phyloP scores from a whole-genome alignment of 2,113 vertebrate genomes.

The Lutjanus erythropterus region DNA sequence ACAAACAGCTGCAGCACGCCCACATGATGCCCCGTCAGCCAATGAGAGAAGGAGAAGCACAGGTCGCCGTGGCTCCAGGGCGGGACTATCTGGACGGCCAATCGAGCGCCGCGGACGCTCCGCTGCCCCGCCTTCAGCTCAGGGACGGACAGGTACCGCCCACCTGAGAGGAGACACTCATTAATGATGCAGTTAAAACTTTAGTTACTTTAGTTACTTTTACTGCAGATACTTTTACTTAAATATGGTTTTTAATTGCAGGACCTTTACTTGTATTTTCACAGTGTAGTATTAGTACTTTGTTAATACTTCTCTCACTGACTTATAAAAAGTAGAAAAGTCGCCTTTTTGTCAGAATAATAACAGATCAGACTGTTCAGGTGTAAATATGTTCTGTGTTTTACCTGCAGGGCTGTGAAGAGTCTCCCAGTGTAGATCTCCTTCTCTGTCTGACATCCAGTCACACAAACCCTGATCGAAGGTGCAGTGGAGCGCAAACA shows the following conservation, averaged over 20 bases:
- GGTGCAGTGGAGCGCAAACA: slow-evolving; percentile 86
- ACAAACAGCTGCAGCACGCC: slow-evolving; percentile 90
- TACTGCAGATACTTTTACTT: too few relatives aligned
- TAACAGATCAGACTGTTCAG: too few relatives aligned
- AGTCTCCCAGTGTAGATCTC: slow-evolving; percentile 88
- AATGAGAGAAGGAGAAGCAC: slow-evolving; percentile 92
- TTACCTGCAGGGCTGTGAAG: slow-evolving; percentile 74
- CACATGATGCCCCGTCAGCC: slow-evolving; percentile 85
- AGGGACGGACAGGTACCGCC: slow-evolving; percentile 87
- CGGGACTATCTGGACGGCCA: slow-evolving; percentile 83
- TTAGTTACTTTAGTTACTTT: not conserved
- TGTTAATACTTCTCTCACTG: too few relatives aligned
- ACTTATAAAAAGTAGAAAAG: too few relatives aligned
- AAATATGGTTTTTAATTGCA: too few relatives aligned
- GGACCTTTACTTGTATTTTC: too few relatives aligned
- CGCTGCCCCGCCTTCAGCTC: slow-evolving; percentile 79
- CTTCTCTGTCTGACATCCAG: slow-evolving; percentile 89
- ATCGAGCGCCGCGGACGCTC: slow-evolving; percentile 82
- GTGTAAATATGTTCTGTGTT: not conserved
- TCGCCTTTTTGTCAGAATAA: too few relatives aligned
- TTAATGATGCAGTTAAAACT: not conserved
- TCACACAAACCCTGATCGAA: slow-evolving; percentile 91
- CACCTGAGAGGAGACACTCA: slow-evolving; percentile 79
- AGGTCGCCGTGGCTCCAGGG: slow-evolving; percentile 74
- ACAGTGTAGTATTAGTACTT: too few relatives aligned